phyloP scores from a whole-genome alignment of 1,140 invertebrate genomes.

The Aleiodes sp. region DNA sequence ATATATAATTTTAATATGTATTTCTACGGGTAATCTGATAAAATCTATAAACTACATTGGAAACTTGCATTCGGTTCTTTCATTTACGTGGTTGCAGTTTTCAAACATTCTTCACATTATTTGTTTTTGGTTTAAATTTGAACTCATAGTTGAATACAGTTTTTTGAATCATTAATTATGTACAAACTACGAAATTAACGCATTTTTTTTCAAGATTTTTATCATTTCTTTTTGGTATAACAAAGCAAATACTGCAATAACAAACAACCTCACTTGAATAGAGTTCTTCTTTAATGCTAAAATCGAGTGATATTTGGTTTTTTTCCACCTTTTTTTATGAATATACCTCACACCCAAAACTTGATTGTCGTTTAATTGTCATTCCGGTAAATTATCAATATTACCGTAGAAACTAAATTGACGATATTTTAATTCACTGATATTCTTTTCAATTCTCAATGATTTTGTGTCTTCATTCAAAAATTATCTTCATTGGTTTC shows the following conservation, averaged over 20 bases:
- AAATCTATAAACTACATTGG: slow-evolving; percentile 30
- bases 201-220: neutral
- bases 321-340: neutral
- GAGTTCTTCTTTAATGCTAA: slow-evolving; percentile 21
- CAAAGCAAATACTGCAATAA: slow-evolving; percentile 40
- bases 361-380: slow-evolving; percentile 38
- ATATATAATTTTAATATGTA: slow-evolving; percentile 35
- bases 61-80: slow-evolving; percentile 9
- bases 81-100: neutral
- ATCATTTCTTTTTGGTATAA: slow-evolving; percentile 18
- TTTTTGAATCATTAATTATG: slow-evolving; percentile 31
- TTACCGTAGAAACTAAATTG: slow-evolving; percentile 32
- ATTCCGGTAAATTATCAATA: slow-evolving; percentile 31
- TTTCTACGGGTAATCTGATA: slow-evolving; percentile 33
- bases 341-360: slow-evolving; percentile 26
- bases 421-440: slow-evolving; percentile 25
- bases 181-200: slow-evolving; percentile 40
- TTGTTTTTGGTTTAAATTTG: slow-evolving; percentile 11
- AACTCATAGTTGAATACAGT: slow-evolving; percentile 29
- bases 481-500: neutral
- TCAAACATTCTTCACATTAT: slow-evolving; percentile 22
- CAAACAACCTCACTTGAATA: slow-evolving; percentile 32
- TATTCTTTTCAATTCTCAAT: slow-evolving; percentile 7
- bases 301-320: slow-evolving; percentile 26
- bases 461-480: neutral